Evolutionary conservation across 2,888 invertebrate species (phyloP).

Genomic region (Drosophila formosana): DNA sequence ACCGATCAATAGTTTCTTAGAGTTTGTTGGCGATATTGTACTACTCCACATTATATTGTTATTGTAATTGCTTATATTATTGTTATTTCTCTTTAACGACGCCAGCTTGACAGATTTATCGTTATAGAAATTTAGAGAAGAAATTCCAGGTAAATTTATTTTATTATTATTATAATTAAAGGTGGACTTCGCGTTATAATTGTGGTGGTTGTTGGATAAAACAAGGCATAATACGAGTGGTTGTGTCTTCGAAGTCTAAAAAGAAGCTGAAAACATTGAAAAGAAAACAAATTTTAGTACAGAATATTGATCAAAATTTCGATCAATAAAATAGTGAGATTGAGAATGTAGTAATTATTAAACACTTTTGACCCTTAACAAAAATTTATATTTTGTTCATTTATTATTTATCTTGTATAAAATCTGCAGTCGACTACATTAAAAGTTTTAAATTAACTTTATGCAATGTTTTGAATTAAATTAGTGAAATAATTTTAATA

Average conservation of each 20-base stretch:
- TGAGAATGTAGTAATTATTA: too few relatives aligned
- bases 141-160: constrained; percentile 1
- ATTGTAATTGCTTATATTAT: constrained; percentile 70
- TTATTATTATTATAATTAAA: background rate
- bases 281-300: background rate
- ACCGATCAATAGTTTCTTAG: constrained; percentile 85
- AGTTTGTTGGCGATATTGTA: constrained; percentile 85
- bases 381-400: too few relatives aligned
- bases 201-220: background rate
- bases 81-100: constrained; percentile 64
- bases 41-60: constrained; percentile 85
- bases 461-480: constrained; percentile 3
- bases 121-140: background rate
- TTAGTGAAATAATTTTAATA: background rate
- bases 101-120: constrained; percentile 66
- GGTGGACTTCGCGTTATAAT: background rate
- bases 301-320: background rate
- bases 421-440: background rate
- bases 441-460: background rate
- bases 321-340: too few relatives aligned
- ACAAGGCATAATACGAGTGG: constrained; percentile 27
- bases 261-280: constrained; percentile 1
- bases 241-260: background rate
- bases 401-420: background rate
- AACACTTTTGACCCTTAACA: too few relatives aligned